Conservation (phyloP, 2,113 vertebrate species). For the Sula dactylatra region DNA sequence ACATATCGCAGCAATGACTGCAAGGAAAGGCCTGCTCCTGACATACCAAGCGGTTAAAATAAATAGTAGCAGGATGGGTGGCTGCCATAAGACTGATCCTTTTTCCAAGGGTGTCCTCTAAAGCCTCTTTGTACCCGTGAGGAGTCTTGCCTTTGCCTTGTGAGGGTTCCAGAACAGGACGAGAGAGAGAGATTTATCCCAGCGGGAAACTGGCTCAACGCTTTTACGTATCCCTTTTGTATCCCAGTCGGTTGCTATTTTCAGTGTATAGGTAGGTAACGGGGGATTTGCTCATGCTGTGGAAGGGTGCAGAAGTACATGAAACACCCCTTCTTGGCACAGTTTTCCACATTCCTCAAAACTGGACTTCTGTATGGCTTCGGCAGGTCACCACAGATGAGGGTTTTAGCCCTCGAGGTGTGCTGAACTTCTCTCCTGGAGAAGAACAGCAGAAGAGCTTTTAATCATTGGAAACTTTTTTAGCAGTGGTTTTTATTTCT, state of each 20-base stretch:
- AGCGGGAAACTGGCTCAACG: not conserved
- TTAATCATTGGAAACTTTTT: not conserved
- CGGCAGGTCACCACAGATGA: not conserved
- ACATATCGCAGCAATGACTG: not conserved
- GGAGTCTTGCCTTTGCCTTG: not conserved
- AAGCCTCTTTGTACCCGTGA: not conserved
- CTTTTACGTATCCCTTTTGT: not conserved
- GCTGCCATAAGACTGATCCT: not conserved
- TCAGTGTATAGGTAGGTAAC: not conserved
- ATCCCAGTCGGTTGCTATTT: not conserved
- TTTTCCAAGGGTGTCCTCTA: not conserved
- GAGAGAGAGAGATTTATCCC: not conserved
- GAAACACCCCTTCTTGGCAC: not conserved
- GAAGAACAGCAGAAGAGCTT: not conserved
- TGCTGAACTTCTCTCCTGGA: not conserved
- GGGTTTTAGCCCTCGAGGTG: not conserved
- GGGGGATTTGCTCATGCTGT: not conserved
- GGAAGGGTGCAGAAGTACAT: not conserved
- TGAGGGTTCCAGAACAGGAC: not conserved
- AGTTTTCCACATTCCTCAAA: not conserved
- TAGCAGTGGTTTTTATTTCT: not conserved
- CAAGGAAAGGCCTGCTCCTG: not conserved
- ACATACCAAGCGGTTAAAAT: accelerated
- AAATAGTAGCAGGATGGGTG: not conserved
- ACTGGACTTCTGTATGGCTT: not conserved